These are phyloP conservation scores for Parapristionchus giblindavisi DNA, from an alignment of 2,888 invertebrate species.

Conservation along the genomic window DNA sequence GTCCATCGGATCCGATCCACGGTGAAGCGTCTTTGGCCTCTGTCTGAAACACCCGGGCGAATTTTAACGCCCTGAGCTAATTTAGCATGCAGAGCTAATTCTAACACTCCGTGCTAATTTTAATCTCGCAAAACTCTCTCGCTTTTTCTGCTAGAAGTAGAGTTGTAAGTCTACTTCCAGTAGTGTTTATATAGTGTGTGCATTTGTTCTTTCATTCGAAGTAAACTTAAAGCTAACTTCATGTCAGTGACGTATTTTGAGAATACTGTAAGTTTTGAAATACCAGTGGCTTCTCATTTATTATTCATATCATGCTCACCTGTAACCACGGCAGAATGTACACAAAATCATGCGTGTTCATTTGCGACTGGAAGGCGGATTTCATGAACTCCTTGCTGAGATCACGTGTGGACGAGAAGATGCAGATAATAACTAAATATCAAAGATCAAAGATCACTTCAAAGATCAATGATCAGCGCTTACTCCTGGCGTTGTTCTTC, in stretches of 20 bases:
- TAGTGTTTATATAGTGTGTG: no score
- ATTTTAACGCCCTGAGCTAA: background rate
- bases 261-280: no score
- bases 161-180: no score
- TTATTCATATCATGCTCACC: conserved; percentile 37
- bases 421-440: conserved; percentile 62
- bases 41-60: conserved; percentile 45
- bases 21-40: conserved; percentile 65
- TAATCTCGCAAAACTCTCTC: no score
- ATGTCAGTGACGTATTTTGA: no score
- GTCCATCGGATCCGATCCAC: conserved; percentile 67
- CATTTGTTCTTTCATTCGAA: no score
- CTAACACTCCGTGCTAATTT: no score
- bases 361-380: conserved; percentile 39
- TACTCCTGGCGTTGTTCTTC: conserved; percentile 62
- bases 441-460: background rate
- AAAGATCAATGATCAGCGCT: background rate
- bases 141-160: no score
- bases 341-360: conserved; percentile 65
- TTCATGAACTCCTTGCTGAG: conserved; percentile 67
- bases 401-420: conserved; percentile 67
- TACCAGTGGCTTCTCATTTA: conserved; percentile 16
- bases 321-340: conserved; percentile 67
- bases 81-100: background rate
- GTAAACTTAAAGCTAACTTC: no score